Percentiles rank a stretch among this genome's conserved stretches.
Conservation (phyloP, 2,113 vertebrate genomes). For the Megaptera novaeangliae region DNA sequence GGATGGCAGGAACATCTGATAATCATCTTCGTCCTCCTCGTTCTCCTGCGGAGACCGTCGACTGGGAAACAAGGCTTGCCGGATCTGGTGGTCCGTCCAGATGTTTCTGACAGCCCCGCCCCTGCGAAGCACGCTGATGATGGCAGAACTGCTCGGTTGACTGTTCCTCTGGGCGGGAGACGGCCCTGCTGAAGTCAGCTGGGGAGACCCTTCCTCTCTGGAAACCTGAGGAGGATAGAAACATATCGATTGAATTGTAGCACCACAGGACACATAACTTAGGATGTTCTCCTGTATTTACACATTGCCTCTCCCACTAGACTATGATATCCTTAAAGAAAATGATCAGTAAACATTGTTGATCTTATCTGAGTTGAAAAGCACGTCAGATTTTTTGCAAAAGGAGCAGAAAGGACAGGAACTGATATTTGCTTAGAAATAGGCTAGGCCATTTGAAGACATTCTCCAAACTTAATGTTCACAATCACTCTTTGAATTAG, state of each 20-base stretch:
- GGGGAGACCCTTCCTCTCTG: slow-evolving; percentile 84
- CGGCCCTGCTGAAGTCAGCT: slow-evolving; percentile 64
- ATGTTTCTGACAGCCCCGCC: slow-evolving; percentile 84
- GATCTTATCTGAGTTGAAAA: not conserved
- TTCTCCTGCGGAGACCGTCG: slow-evolving; percentile 87
- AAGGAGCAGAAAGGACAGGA: not conserved
- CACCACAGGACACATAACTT: rapidly evolving
- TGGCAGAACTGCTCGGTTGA: slow-evolving; percentile 77
- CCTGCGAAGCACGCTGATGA: slow-evolving; percentile 82
- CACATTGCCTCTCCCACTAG: not conserved
- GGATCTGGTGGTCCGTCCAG: slow-evolving; percentile 93
- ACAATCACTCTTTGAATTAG: not conserved
- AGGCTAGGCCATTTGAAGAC: not conserved
- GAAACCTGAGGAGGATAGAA: slow-evolving; percentile 82
- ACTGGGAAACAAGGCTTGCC: slow-evolving; percentile 92
- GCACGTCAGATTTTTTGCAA: not conserved
- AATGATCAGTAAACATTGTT: not conserved
- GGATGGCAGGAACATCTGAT: slow-evolving; percentile 95
- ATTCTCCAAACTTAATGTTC: not conserved
- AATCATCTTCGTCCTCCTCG: slow-evolving; percentile 92
- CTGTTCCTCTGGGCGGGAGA: slow-evolving; percentile 76
- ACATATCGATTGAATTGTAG: not conserved
- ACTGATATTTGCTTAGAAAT: not conserved
- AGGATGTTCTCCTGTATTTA: not conserved
- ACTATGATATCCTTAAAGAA: not conserved